Evolutionary conservation across 1,140 invertebrate species (phyloP).

Genomic region (Ceratitis capitata): DNA sequence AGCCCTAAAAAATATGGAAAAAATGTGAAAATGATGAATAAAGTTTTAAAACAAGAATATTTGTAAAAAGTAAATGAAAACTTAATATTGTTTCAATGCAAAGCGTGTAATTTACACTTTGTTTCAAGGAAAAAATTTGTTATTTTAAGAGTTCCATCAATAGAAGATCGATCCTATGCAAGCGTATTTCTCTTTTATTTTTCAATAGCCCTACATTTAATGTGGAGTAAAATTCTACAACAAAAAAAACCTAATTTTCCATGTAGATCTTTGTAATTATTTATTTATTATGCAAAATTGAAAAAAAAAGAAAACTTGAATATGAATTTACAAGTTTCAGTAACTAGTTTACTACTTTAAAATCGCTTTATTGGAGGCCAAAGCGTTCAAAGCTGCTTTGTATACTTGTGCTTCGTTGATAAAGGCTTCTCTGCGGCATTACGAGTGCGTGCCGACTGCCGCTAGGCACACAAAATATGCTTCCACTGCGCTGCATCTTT

Average conservation of each 20-base stretch:
- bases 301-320: no score
- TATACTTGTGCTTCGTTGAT: not conserved
- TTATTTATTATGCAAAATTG: no score
- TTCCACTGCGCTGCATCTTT: not conserved
- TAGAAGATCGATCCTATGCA: no score
- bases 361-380: not conserved
- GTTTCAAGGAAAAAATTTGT: no score
- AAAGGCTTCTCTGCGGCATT: not conserved
- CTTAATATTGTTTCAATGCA: not conserved
- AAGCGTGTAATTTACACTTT: no score
- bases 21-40: slow-evolving; percentile 56
- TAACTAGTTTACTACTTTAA: no score
- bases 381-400: slow-evolving; percentile 18
- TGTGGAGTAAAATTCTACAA: no score
- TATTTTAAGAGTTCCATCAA: no score
- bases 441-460: not conserved
- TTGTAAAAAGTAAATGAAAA: slow-evolving; percentile 54
- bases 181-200: no score
- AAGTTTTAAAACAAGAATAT: slow-evolving; percentile 65
- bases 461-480: slow-evolving; percentile 22
- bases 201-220: no score
- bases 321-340: not conserved
- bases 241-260: no score
- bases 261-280: no score
- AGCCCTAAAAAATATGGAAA: slow-evolving; percentile 35